These are phyloP conservation scores for Parthenolecanium corni DNA, from an alignment of 2,888 invertebrate genomes.

Conservation along the genomic window DNA sequence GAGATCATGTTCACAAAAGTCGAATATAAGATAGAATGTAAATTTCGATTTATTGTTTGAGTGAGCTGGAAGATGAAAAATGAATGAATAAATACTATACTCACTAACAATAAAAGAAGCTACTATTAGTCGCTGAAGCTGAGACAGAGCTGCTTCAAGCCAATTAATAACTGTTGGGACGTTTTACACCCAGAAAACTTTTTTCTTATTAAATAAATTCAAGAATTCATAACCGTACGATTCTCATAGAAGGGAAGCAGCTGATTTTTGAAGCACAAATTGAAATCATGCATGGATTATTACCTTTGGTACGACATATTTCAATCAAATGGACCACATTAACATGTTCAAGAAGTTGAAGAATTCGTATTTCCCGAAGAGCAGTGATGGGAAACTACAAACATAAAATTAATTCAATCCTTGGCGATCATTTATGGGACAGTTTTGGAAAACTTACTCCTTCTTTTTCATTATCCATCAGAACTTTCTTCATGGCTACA, in stretches of 20 bases:
- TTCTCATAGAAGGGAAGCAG: too few relatives aligned
- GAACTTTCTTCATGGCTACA: constrained; percentile 96
- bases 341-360: constrained; percentile 88
- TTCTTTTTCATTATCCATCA: constrained; percentile 99
- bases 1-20: constrained; percentile 96
- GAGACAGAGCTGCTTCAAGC: too few relatives aligned
- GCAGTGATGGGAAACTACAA: constrained; percentile 93
- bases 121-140: too few relatives aligned
- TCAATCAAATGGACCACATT: constrained; percentile 96
- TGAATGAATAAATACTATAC: not conserved
- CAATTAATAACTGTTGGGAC: too few relatives aligned
- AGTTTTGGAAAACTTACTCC: constrained; percentile 68
- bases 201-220: too few relatives aligned
- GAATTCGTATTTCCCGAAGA: constrained; percentile 86
- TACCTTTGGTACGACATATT: constrained; percentile 87
- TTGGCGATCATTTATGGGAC: too few relatives aligned
- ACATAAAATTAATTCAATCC: not conserved
- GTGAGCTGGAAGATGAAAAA: constrained; percentile 39
- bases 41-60: constrained; percentile 64
- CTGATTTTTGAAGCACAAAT: too few relatives aligned
- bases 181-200: too few relatives aligned
- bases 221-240: too few relatives aligned
- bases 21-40: constrained; percentile 91
- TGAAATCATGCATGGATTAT: too few relatives aligned
- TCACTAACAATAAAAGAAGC: constrained; percentile 1